phyloP scores from a whole-genome alignment of 2,113 vertebrate species.

The Siniperca chuatsi region DNA sequence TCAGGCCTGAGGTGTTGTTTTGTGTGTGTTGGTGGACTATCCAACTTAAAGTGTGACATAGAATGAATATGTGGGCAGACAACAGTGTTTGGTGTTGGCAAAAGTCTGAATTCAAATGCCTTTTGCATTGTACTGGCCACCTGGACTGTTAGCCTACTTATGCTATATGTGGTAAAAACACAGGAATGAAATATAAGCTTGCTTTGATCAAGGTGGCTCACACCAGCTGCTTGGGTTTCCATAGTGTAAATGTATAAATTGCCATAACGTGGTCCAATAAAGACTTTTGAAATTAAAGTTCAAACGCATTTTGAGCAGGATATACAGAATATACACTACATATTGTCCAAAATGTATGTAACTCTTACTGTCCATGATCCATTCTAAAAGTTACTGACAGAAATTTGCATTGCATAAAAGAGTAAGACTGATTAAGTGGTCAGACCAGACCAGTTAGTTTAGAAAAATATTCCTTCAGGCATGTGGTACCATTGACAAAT shows the following conservation, averaged over 20 bases:
- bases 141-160: slow-evolving; percentile 44
- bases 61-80: slow-evolving; percentile 56
- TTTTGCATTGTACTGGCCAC: slow-evolving; percentile 52
- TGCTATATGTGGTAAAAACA: slow-evolving; percentile 21
- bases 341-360: not conserved
- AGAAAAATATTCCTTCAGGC: slow-evolving; percentile 8
- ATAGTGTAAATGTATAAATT: not conserved
- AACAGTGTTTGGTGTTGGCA: slow-evolving; percentile 34
- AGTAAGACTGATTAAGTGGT: slow-evolving; percentile 6
- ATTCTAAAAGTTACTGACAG: not conserved
- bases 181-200: slow-evolving; percentile 1
- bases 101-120: slow-evolving; percentile 29
- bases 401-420: not conserved
- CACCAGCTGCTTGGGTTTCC: slow-evolving; percentile 2
- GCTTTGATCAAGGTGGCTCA: not conserved
- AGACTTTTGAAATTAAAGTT: not conserved
- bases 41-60: slow-evolving; percentile 55
- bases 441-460: slow-evolving; percentile 23
- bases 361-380: not conserved
- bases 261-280: not conserved
- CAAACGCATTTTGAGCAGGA: not conserved
- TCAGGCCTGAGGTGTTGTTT: slow-evolving; percentile 55
- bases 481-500: slow-evolving; percentile 27
- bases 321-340: not conserved
- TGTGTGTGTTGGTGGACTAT: slow-evolving; percentile 43